Evolutionary conservation across 1,140 invertebrate genomes (phyloP), one percentile per base, ranked within the genome.

Genomic region (Dolichoris vasculosae): DNA sequence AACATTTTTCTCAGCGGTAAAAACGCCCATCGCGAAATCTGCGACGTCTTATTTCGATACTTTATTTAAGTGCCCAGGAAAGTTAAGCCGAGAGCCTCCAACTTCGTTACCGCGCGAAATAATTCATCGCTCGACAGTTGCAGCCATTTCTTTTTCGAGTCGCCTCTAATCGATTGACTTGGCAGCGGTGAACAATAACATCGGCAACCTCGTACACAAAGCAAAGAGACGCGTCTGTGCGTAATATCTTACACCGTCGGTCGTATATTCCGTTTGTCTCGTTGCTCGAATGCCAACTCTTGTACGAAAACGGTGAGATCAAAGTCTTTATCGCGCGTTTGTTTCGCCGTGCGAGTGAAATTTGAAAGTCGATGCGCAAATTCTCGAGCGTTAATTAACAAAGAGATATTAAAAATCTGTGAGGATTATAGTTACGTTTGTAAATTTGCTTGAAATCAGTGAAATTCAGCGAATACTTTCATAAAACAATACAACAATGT

Each of bases 21-120:
- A n/a, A 51, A 51, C 48, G 48, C 48, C 78, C 78, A 69, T 81
- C 46, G 67, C 64, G 8, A 81, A 59, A 46, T 64, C n/a, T 32
- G 79, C 40, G 63, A 81, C 64, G 79, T 81, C 79, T 81, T 48
- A 81, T 81, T 81, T 38, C 64, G 43, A 51, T 81, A 51, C 40
- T 48, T 77, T 30, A 17, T 26, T 20, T 43, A 23, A 11, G 32
- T 30, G 55, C 26, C 9, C 1, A 69, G n/a, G 23, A 48, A 69
- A 48, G n/a, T 48, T 48, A 51, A 46, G 59, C 40, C n/a, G 40
- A 64, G n/a, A 32, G 7, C 63, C 79, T 26, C 26, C 63, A 67
- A 55, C 79, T 82, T 55, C 82, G 64, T 67, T 78, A 38, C 46
- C 63, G 43, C 38, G 78, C 55, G 64, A 79, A 87, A 84, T 84